phyloP scores from a whole-genome alignment of 2,113 vertebrate genomes.

The Hemicordylus capensis region DNA sequence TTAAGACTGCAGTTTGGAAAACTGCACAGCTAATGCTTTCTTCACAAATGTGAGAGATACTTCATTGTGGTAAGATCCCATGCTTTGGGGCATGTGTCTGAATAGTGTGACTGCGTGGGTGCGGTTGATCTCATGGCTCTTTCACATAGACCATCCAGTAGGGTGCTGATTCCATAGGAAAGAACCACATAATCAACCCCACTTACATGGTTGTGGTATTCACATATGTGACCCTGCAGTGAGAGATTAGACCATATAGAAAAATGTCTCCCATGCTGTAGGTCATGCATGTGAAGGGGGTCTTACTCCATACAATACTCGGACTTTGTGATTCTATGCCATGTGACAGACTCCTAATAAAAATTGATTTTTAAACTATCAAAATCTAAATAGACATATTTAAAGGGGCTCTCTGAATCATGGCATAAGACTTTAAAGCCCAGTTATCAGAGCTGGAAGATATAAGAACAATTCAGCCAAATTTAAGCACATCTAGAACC shows the following conservation, averaged over 20 bases:
- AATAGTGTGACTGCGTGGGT: too few species aligned
- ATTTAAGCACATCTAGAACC: neutral
- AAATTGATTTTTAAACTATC: neutral
- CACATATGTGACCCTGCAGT: neutral
- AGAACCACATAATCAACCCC: neutral
- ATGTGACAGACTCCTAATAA: neutral
- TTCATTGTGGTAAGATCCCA: neutral
- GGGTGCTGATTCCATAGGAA: neutral
- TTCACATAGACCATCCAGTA: neutral
- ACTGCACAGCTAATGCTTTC: neutral
- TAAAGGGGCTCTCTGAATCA: neutral
- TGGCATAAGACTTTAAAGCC: neutral
- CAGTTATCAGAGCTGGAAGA: neutral
- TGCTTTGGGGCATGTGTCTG: neutral
- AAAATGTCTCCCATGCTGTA: neutral
- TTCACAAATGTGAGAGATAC: neutral
- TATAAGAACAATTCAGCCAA: neutral
- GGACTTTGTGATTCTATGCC: neutral
- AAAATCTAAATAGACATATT: neutral
- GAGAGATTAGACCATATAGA: neutral
- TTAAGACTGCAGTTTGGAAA: slow-evolving; percentile 4
- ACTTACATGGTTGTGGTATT: neutral
- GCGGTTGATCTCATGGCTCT: neutral
- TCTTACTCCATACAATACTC: neutral
- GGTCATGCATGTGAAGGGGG: neutral